These are phyloP conservation scores for Agrochola lychnidis DNA, from an alignment of 2,888 invertebrate species.

Conservation along the genomic window DNA sequence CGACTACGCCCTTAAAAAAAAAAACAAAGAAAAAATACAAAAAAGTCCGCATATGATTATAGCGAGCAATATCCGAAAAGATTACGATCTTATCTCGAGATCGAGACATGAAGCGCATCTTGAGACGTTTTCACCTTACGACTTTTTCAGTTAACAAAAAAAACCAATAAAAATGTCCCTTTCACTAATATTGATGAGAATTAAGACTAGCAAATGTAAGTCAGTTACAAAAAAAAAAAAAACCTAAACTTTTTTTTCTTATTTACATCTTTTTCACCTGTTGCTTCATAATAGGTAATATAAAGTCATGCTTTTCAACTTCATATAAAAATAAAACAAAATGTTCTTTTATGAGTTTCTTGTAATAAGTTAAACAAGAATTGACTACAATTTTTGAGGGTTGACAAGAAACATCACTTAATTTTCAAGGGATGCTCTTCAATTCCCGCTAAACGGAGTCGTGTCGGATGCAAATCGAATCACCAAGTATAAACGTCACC, in stretches of 20 bases:
- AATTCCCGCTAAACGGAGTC: constrained; percentile 20
- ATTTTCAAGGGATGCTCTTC: neutral
- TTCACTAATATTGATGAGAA: constrained; percentile 11
- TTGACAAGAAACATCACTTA: neutral
- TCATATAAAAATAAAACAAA: neutral
- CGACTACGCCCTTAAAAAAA: constrained; percentile 79
- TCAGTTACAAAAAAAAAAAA: constrained; percentile 9
- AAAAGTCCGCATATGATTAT: constrained; percentile 89
- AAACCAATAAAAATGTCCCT: neutral
- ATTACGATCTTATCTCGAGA: constrained; percentile 88
- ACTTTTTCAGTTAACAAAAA: constrained; percentile 68
- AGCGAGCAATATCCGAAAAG: constrained; percentile 90
- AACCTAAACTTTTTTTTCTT: neutral
- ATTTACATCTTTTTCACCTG: constrained; percentile 31
- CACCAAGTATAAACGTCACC: constrained; percentile 75
- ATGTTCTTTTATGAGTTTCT: constrained; percentile 2
- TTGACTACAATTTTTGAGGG: too few species aligned
- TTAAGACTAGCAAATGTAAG: constrained; percentile 31
- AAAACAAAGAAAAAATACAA: constrained; percentile 70
- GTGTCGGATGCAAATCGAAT: constrained; percentile 66
- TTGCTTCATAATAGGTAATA: constrained; percentile 8
- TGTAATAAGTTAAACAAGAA: too few species aligned
- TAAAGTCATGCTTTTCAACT: constrained; percentile 9
- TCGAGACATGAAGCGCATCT: constrained; percentile 85
- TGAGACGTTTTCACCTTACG: constrained; percentile 80